Evolutionary conservation across 2,113 vertebrate species (phyloP).

Genomic region (Megalops atlanticus): DNA sequence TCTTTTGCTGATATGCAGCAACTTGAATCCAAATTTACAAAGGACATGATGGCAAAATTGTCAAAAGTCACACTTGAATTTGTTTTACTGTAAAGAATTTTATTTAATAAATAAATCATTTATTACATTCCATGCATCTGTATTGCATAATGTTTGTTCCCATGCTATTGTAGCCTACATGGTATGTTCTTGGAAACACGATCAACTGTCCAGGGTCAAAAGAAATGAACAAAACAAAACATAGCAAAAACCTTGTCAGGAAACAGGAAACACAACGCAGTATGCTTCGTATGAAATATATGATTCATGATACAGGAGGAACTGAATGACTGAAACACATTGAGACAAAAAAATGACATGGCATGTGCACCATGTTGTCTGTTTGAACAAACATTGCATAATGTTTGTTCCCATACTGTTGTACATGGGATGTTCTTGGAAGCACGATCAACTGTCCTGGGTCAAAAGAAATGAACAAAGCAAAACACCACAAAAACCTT

Average conservation of each 20-base stretch:
- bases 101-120: constrained; percentile 36
- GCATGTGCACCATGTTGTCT: neutral
- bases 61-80: constrained; percentile 7
- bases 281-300: neutral
- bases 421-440: neutral
- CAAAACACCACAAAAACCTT: too few species aligned
- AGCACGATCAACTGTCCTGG: neutral
- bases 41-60: too few species aligned
- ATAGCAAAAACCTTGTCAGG: too few species aligned
- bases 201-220: neutral
- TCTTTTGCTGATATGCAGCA: too few species aligned
- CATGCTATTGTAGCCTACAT: neutral
- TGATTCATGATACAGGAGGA: neutral
- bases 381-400: neutral
- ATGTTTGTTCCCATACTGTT: neutral
- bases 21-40: constrained; percentile 19
- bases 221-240: neutral
- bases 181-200: neutral
- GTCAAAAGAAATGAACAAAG: neutral
- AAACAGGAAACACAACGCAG: too few species aligned
- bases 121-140: constrained; percentile 4
- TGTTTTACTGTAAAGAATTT: constrained; percentile 14
- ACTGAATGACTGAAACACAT: too few species aligned
- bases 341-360: neutral
- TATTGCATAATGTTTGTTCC: neutral